Evolutionary conservation across 2,113 vertebrate species (phyloP).

Genomic region (Centropristis striata): DNA sequence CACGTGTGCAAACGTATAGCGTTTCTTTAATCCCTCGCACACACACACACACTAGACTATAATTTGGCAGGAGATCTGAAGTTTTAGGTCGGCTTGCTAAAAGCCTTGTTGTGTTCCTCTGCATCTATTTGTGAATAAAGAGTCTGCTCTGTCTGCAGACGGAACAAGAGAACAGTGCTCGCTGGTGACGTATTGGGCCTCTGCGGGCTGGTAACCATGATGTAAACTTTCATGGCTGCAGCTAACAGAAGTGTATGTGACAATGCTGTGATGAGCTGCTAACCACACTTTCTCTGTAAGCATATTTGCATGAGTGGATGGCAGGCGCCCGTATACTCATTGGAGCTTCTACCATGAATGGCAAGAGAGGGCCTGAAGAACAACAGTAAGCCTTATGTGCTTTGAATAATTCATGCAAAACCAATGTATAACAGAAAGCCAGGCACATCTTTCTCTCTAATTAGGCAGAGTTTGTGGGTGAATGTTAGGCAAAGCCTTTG

Average conservation of each 20-base stretch:
- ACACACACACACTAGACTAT: conserved; percentile 3
- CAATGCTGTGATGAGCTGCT: conserved; percentile 57
- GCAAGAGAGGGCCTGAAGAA: conserved; percentile 57
- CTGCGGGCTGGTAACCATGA: conserved; percentile 13
- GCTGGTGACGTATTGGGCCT: conserved; percentile 20
- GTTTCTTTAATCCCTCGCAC: not conserved
- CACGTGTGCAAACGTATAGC: conserved; percentile 22
- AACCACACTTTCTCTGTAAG: conserved; percentile 39
- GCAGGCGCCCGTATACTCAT: conserved; percentile 27
- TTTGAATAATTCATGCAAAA: conserved; percentile 83
- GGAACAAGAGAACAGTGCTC: conserved; percentile 5
- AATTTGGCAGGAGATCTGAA: conserved; percentile 4
- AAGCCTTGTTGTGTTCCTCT: conserved; percentile 44
- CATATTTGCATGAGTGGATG: conserved; percentile 51
- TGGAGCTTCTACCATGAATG: conserved; percentile 44
- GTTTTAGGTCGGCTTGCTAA: conserved; percentile 21
- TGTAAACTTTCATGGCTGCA: conserved; percentile 41
- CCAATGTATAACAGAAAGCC: conserved; percentile 61
- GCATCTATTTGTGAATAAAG: conserved; percentile 8
- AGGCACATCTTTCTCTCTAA: conserved; percentile 71
- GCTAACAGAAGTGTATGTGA: conserved; percentile 40
- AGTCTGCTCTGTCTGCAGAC: conserved; percentile 18
- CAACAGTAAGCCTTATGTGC: conserved; percentile 58
- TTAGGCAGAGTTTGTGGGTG: conserved; percentile 70
- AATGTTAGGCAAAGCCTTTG: conserved; percentile 67